phyloP scores from a whole-genome alignment of 2,888 invertebrate genomes.

The Agonopterix alstromeriana region DNA sequence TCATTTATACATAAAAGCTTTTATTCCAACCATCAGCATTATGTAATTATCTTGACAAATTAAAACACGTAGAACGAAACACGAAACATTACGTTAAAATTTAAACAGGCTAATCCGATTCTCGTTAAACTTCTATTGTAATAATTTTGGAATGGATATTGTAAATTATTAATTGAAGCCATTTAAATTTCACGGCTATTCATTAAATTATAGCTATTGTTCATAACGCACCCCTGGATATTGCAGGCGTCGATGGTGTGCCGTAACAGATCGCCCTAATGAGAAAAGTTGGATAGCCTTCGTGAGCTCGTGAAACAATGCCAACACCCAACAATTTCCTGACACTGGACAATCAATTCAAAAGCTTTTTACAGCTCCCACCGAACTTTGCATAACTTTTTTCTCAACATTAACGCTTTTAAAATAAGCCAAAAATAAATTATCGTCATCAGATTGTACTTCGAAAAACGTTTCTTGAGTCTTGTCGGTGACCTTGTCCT shows the following conservation, averaged over 20 bases:
- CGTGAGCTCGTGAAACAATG: conserved; percentile 57
- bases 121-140: background rate
- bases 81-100: too few species aligned
- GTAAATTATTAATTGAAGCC: background rate
- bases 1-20: too few species aligned
- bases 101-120: background rate
- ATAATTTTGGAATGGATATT: background rate
- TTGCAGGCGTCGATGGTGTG: conserved; percentile 43
- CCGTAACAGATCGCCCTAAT: conserved; percentile 63
- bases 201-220: conserved; percentile 20
- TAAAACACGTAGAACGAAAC: too few species aligned
- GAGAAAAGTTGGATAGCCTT: conserved; percentile 67
- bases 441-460: conserved; percentile 18
- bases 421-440: conserved; percentile 36
- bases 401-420: conserved; percentile 36
- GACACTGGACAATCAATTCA: conserved; percentile 67
- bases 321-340: conserved; percentile 59
- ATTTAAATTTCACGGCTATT: conserved; percentile 4
- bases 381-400: conserved; percentile 40
- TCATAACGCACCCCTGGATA: conserved; percentile 32
- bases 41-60: too few species aligned
- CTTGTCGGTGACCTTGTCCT: background rate
- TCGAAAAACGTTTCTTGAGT: background rate
- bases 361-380: conserved; percentile 52
- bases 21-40: too few species aligned